A percentile compares a stretch with the other conserved stretches of the same genome.
These are phyloP conservation scores for Coptodon rendalli DNA, from an alignment of 2,113 vertebrate genomes.

Conservation along the genomic window DNA sequence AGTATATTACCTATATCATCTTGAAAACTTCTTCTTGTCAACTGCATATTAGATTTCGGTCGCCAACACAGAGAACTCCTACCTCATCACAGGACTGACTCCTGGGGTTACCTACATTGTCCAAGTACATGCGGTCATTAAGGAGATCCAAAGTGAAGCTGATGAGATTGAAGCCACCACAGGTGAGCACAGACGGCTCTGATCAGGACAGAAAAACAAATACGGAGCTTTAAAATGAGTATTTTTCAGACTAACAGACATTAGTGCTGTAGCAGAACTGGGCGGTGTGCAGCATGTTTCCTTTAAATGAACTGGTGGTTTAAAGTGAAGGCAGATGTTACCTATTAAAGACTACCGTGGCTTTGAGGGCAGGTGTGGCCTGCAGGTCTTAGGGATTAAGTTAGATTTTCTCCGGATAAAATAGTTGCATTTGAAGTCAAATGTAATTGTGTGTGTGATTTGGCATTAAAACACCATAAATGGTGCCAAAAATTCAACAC, in stretches of 20 bases:
- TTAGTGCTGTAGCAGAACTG: not conserved
- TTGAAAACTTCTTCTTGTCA: not conserved
- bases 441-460: not conserved
- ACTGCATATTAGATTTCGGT: constrained; percentile 44
- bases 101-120: constrained; percentile 77
- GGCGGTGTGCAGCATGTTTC: not conserved
- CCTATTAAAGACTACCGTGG: not conserved
- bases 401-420: not conserved
- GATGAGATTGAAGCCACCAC: constrained; percentile 75
- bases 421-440: not conserved
- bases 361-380: not conserved
- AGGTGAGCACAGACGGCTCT: constrained; percentile 18
- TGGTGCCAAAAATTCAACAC: not conserved
- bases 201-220: not conserved
- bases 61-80: constrained; percentile 72
- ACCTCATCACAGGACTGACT: constrained; percentile 71
- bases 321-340: not conserved
- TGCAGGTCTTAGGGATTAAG: not conserved
- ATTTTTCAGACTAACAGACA: not conserved
- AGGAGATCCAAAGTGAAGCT: constrained; percentile 69
- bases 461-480: not conserved
- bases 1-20: not conserved
- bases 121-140: constrained; percentile 73
- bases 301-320: not conserved
- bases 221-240: not conserved